Conservation (phyloP, 2,797 vertebrate genomes). For the Chiloscyllium punctatum region DNA sequence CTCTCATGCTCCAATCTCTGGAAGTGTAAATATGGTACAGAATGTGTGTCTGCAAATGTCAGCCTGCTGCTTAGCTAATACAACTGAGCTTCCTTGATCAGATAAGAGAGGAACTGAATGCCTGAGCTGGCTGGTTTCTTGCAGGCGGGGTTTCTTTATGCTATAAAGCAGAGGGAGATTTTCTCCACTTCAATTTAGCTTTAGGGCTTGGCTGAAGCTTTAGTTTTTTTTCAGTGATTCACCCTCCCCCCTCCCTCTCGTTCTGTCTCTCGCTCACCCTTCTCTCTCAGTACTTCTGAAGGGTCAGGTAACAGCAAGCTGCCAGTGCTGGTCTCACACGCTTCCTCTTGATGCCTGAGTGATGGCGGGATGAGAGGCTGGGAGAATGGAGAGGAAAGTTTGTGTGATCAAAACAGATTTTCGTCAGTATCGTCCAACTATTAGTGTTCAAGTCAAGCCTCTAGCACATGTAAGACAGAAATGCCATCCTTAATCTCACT, state of each 20-base stretch:
- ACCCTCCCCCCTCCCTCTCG: constrained; percentile 46
- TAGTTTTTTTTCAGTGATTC: constrained; percentile 43
- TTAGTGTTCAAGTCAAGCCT: constrained; percentile 50
- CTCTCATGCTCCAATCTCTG: not conserved
- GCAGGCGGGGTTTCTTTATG: constrained; percentile 24
- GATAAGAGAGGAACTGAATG: not conserved
- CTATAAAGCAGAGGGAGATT: constrained; percentile 8
- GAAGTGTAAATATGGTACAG: not conserved
- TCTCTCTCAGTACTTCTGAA: constrained; percentile 46
- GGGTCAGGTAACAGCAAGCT: constrained; percentile 60
- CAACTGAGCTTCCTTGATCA: constrained; percentile 13
- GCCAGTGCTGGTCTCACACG: constrained; percentile 44
- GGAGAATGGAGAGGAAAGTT: constrained; percentile 74
- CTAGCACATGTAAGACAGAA: constrained; percentile 58
- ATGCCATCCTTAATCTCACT: constrained; percentile 30
- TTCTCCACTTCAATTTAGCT: not conserved
- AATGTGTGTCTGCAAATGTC: not conserved
- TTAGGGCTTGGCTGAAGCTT: constrained; percentile 36
- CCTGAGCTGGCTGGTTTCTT: not conserved
- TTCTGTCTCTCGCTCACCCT: not conserved
- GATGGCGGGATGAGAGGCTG: constrained; percentile 60
- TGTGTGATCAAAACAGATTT: constrained; percentile 75
- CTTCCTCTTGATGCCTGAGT: constrained; percentile 49
- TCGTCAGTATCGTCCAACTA: constrained; percentile 64
- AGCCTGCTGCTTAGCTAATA: not conserved